Evolutionary conservation across 2,888 invertebrate species (phyloP).

Genomic region (Hermaeophaga mercurialis): DNA sequence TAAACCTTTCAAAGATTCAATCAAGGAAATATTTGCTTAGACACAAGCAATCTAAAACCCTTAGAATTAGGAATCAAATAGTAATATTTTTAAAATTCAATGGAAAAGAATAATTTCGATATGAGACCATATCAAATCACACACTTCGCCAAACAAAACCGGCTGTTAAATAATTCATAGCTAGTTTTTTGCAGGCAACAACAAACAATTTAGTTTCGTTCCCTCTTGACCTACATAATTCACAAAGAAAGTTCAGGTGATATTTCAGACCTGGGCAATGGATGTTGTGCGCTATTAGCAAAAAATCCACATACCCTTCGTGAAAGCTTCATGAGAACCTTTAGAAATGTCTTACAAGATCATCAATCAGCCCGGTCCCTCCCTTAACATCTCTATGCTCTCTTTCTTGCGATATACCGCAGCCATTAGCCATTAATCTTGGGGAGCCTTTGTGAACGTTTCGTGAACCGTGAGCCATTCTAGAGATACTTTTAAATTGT

Average conservation of each 20-base stretch:
- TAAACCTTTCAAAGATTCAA: no score
- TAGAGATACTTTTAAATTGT: conserved; percentile 48
- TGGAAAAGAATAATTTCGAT: no score
- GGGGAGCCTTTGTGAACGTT: conserved; percentile 43
- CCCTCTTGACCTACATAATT: conserved; percentile 27
- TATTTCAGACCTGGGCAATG: conserved; percentile 23
- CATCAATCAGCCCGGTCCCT: conserved; percentile 40
- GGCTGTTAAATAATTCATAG: conserved; percentile 22
- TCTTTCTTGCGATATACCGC: conserved; percentile 47
- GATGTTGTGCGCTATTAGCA: conserved; percentile 31
- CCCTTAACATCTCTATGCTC: conserved; percentile 47
- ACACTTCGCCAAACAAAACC: conserved; percentile 17
- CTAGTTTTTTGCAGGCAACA: conserved; percentile 12
- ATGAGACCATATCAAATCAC: conserved; percentile 21
- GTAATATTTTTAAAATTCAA: no score
- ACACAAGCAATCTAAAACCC: no score
- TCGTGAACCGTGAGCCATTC: conserved; percentile 45
- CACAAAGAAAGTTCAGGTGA: conserved; percentile 33
- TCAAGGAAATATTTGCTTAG: no score
- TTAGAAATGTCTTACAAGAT: conserved; percentile 35
- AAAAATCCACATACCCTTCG: conserved; percentile 36
- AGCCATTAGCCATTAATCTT: conserved; percentile 50
- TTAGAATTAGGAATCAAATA: no score
- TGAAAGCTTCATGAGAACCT: conserved; percentile 39
- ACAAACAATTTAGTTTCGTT: conserved; percentile 21